These are phyloP conservation scores for Brachyrhaphis roseni DNA, from an alignment of 2,797 vertebrate species.

Conservation along the genomic window DNA sequence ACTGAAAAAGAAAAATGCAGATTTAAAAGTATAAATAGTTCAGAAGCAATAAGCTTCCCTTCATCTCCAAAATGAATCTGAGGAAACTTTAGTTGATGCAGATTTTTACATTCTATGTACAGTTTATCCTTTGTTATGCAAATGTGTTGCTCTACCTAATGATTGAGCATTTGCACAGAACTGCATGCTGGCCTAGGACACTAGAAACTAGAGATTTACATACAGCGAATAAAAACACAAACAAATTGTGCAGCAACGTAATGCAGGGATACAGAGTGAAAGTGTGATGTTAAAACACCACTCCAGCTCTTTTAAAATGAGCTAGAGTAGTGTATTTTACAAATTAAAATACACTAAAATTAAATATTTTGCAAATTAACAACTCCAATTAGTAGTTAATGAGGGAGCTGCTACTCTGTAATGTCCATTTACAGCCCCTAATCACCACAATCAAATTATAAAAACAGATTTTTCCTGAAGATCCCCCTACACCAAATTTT, in stretches of 20 bases:
- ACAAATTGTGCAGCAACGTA: neutral
- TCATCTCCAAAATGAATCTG: neutral
- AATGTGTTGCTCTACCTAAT: neutral
- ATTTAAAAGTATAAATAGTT: neutral
- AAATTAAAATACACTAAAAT: too few relatives aligned
- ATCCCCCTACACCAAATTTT: neutral
- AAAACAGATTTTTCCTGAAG: neutral
- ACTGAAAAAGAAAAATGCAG: neutral
- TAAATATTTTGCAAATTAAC: neutral
- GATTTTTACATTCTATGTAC: neutral
- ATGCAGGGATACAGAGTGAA: conserved; percentile 12
- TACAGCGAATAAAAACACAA: conserved; percentile 8
- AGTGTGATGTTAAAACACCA: neutral
- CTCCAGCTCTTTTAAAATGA: neutral
- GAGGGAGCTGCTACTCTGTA: neutral
- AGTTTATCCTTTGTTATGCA: neutral
- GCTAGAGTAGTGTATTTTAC: too few relatives aligned
- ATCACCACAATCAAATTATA: neutral
- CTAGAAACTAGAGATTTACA: too few relatives aligned
- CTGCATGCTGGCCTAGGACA: too few relatives aligned
- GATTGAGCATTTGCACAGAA: neutral
- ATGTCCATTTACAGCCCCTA: neutral
- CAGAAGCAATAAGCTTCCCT: neutral
- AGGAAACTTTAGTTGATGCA: neutral
- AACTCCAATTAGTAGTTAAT: neutral